phyloP scores from a whole-genome alignment of 2,113 vertebrate genomes.

The Gymnobelideus leadbeateri region DNA sequence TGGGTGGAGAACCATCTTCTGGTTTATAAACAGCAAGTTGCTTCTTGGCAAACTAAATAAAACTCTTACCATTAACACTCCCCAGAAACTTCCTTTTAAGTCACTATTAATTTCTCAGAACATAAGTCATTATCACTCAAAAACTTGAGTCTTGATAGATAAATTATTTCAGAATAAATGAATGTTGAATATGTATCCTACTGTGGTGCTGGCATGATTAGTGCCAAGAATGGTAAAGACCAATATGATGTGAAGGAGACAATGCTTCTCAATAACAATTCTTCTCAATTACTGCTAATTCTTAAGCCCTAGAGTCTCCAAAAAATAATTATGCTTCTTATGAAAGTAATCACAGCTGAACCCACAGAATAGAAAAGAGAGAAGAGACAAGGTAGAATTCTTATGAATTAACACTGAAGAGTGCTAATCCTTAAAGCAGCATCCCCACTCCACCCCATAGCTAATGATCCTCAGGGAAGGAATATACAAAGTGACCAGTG shows the following conservation, averaged over 20 bases:
- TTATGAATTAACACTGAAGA: not conserved
- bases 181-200: conserved; percentile 25
- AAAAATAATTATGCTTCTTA: not conserved
- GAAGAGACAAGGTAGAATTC: not conserved
- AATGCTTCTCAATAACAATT: not conserved
- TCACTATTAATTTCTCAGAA: conserved; percentile 12
- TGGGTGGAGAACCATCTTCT: not conserved
- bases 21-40: not conserved
- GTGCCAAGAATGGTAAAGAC: not conserved
- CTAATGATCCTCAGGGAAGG: not conserved
- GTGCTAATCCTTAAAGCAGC: not conserved
- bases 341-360: not conserved
- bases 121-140: conserved; percentile 9
- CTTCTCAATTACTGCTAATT: not conserved
- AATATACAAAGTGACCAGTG: not conserved
- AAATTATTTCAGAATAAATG: not conserved
- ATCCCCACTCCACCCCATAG: conserved; percentile 4
- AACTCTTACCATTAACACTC: not conserved
- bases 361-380: not conserved
- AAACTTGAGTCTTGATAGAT: not conserved
- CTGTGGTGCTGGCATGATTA: not conserved
- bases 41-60: not conserved
- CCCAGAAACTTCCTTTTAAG: conserved; percentile 42
- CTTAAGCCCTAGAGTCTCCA: not conserved
- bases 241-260: not conserved